These are phyloP conservation scores for Yponomeuta plumbellus DNA, from an alignment of 2,888 invertebrate species.

Conservation along the genomic window DNA sequence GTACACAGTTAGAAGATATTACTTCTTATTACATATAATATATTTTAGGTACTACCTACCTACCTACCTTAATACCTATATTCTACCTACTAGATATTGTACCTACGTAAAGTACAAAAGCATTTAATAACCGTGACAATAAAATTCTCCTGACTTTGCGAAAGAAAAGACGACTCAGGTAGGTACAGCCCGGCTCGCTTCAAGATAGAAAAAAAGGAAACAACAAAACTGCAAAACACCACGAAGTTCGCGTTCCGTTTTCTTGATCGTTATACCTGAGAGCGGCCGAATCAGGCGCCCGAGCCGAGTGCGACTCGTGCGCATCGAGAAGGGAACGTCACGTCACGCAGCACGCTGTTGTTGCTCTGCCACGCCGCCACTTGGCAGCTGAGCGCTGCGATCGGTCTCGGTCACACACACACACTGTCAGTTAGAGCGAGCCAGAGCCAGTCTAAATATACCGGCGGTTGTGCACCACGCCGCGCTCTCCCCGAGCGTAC, in stretches of 20 bases:
- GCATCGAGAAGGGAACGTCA: neutral
- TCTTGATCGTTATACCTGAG: neutral
- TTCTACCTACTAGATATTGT: too few species aligned
- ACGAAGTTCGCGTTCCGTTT: constrained; percentile 8
- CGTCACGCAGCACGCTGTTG: constrained; percentile 3
- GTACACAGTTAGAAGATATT: too few species aligned
- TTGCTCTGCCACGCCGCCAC: neutral
- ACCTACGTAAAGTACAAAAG: too few species aligned
- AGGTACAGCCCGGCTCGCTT: neutral
- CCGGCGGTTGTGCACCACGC: constrained; percentile 56
- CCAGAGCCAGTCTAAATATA: constrained; percentile 69
- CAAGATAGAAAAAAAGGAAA: neutral
- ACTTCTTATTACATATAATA: too few species aligned
- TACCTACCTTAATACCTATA: too few species aligned
- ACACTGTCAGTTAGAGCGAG: constrained; percentile 29
- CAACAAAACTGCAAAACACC: neutral
- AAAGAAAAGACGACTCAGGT: neutral
- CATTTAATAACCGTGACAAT: too few species aligned
- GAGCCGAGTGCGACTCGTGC: too few species aligned
- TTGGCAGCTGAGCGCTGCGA: constrained; percentile 24
- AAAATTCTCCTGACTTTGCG: neutral
- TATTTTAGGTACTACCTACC: too few species aligned
- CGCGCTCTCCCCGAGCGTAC: constrained; percentile 34
- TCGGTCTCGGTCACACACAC: constrained; percentile 44
- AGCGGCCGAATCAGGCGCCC: neutral